Evolutionary conservation across 2,888 invertebrate species (phyloP).

Genomic region (Cerastis rubricosa): DNA sequence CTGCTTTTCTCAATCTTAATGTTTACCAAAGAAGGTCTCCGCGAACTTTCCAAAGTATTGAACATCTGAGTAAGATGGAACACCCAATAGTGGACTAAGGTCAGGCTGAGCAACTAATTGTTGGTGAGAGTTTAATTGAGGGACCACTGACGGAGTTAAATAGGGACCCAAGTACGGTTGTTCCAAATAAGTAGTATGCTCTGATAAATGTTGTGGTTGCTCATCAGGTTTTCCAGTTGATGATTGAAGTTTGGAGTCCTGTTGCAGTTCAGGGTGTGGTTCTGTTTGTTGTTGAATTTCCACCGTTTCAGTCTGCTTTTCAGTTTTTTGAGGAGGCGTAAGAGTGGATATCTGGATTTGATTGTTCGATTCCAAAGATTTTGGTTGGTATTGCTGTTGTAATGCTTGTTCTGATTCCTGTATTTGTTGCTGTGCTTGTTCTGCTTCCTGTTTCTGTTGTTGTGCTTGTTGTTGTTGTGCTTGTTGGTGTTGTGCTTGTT

Average conservation of each 20-base stretch:
- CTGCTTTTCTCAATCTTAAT: conserved; percentile 6
- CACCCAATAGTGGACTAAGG: conserved; percentile 43
- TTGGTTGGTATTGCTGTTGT: conserved; percentile 23
- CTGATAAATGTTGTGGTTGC: conserved; percentile 9
- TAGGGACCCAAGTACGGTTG: not conserved
- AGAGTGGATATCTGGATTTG: conserved; percentile 29
- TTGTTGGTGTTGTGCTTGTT: conserved; percentile 12
- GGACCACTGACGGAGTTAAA: conserved; percentile 13
- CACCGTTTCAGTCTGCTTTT: conserved; percentile 20
- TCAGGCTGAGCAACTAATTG: conserved; percentile 55
- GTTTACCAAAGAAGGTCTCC: conserved; percentile 73
- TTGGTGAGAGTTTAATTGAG: conserved; percentile 62
- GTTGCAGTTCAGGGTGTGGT: conserved; percentile 8
- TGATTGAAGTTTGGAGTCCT: conserved; percentile 2
- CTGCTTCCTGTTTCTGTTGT: not conserved
- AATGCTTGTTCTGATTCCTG: not conserved
- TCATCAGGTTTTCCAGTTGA: conserved; percentile 26
- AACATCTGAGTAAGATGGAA: conserved; percentile 78
- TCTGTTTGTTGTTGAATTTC: conserved; percentile 13
- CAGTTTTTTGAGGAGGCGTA: conserved; percentile 17
- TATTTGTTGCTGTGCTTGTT: conserved; percentile 18
- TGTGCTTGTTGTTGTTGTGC: not conserved
- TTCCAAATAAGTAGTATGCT: conserved; percentile 5
- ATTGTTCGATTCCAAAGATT: conserved; percentile 18
- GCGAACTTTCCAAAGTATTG: conserved; percentile 85